These are phyloP conservation scores for Apotomis betuletana DNA, from an alignment of 2,888 invertebrate species.

Conservation along the genomic window DNA sequence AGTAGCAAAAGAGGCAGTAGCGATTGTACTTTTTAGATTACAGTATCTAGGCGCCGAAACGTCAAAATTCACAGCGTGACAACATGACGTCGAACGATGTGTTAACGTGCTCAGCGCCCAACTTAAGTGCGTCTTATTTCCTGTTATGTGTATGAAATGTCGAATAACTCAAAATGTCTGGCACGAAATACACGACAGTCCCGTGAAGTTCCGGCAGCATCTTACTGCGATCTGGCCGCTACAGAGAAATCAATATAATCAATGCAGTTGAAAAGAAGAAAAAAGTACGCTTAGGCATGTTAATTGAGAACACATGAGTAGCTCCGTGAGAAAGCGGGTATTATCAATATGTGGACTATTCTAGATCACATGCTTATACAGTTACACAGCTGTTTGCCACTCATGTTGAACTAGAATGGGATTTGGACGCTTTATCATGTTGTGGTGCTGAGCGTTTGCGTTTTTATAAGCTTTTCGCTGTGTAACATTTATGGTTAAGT, in stretches of 20 bases:
- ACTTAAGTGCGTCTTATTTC: too few species aligned
- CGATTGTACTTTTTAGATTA: too few species aligned
- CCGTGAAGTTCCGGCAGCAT: not conserved
- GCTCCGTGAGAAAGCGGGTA: conserved; percentile 39
- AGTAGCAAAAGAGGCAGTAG: too few species aligned
- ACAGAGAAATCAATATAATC: conserved; percentile 39
- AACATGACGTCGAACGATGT: too few species aligned
- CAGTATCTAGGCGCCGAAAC: too few species aligned
- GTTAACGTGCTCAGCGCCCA: too few species aligned
- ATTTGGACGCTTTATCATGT: conserved; percentile 5
- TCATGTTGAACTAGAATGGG: conserved; percentile 6
- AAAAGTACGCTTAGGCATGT: conserved; percentile 32
- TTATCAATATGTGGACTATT: conserved; percentile 38
- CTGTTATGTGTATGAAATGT: not conserved
- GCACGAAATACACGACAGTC: not conserved
- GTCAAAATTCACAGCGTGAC: too few species aligned
- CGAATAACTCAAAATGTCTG: not conserved
- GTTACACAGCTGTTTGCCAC: conserved; percentile 18
- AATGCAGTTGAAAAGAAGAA: conserved; percentile 32
- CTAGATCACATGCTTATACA: conserved; percentile 35
- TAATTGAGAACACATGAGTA: conserved; percentile 40
- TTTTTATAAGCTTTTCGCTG: too few species aligned
- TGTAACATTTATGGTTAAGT: too few species aligned
- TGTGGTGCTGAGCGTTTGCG: conserved; percentile 15
- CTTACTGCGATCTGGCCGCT: conserved; percentile 10